Evolutionary conservation across 2,888 invertebrate genomes (phyloP), one percentile per base, ranked within the genome.

Genomic region (Meghimatium bilineatum): DNA sequence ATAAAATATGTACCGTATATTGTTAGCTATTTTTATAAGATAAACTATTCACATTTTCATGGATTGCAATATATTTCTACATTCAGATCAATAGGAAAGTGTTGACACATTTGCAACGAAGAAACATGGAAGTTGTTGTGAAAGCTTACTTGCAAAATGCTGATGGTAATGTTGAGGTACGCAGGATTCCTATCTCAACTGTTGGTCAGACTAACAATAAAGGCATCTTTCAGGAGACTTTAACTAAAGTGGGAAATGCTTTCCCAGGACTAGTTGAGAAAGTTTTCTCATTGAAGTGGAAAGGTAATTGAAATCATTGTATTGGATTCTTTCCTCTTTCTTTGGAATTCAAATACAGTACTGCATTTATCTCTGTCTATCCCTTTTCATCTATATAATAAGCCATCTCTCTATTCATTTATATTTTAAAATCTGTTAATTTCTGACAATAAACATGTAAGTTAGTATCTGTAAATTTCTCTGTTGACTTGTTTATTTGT

Each of bases 141-240:
- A 84, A 84, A 75, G 79, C 80, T 32, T 80, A 56, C 75, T 52
- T 84, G 79, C 72, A 72, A 49, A 52, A 20, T 44, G 23, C 49
- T 20, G 83, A 52, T 29, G 29, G 23, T 29, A 56, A 52, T 32
- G 38, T 38, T 29, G 78, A 84, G 34, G 72, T 72, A 0, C 72
- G 83, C 34, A 60, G 83, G 32, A 69, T 84, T 10, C 60, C 56
- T 12, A 26, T 84, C 3, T 17, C 49, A 34, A n/a, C 34, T 49
- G 29, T 6, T 20, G 77, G 29, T 29, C 44, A 32, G 32, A 10
- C 29, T 1, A 26, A 29, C 32, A 29, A 17, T 34, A 52, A 29
- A 8, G 83, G 72, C 66, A 71, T 74, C n/a, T 84, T 74, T 52
- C 74, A 79, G 26, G 56, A 74, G 34, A 38, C 72, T 2, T 38